Evolutionary conservation across 2,113 vertebrate genomes (phyloP), one percentile per base, ranked within the genome.

Genomic region (Oplegnathus fasciatus): DNA sequence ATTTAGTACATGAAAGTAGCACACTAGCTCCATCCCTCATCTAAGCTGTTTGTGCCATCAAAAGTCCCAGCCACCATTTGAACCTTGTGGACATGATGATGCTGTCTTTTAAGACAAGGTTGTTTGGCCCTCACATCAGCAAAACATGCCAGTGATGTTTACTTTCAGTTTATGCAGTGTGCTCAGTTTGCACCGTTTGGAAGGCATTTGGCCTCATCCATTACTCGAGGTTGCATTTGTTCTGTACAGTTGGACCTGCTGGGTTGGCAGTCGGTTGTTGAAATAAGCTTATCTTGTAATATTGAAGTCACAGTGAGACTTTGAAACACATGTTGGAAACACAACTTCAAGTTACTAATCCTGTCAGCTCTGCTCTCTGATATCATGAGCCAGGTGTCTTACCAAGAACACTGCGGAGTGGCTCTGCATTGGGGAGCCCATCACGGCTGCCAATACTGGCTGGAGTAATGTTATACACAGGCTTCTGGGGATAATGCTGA

Each of bases 401-500:
- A 24, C 73, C 22, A 58, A 22, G 66, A 75, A 50, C 28, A 40
- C 18, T 6, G 10, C 61, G 18, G 4, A 44, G 37, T 17, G 55
- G 15, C 55, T 7, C 28, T 1, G 1, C 6, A 6, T n/a, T 37
- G 14, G 65, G 58, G 44, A 0, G 0, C n/a, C 20, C 26, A 1
- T 62, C 55, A 44, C 54, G 50, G 40, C 46, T 58, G 50, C 58
- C 34, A 26, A 17, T 32, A 57, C 44, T 26, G 10, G 30, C 9
- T 72, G 18, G 18, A 68, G 40, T 54, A n/a, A 66, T 75, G 57
- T 75, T 69, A 70, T 46, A 34, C 52, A 60, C 6, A 57, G 17
- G 32, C 20, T 72, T 68, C 42, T 34, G 14, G 71, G 54, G 18
- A n/a, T 64, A 34, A 83, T 30, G 44, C 66, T 55, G n/a, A 79